These are phyloP conservation scores for Carassius auratus DNA, from an alignment of 2,113 vertebrate genomes.

Conservation along the genomic window DNA sequence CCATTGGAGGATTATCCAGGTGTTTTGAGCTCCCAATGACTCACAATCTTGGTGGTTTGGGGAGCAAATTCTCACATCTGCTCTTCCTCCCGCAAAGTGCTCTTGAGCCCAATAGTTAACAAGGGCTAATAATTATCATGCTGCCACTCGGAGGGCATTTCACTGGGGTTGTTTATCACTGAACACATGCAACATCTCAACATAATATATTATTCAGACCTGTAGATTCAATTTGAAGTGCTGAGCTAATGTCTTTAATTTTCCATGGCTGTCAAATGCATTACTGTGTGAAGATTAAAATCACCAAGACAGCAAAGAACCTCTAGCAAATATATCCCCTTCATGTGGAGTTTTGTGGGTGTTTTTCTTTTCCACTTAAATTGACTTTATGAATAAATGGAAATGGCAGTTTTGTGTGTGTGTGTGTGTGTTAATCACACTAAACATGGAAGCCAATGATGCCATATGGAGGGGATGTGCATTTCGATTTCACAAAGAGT, in stretches of 20 bases:
- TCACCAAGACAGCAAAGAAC: slow-evolving; percentile 48
- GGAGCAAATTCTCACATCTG: slow-evolving; percentile 46
- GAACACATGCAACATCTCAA: slow-evolving; percentile 56
- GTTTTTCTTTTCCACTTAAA: slow-evolving; percentile 28
- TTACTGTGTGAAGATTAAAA: slow-evolving; percentile 57
- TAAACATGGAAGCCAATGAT: slow-evolving; percentile 33
- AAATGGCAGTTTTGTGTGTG: slow-evolving; percentile 24
- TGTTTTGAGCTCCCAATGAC: not conserved
- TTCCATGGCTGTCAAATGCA: slow-evolving; percentile 60
- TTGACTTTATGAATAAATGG: slow-evolving; percentile 44
- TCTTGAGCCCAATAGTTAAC: slow-evolving; percentile 46
- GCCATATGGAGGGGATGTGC: slow-evolving; percentile 33
- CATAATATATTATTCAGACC: slow-evolving; percentile 50
- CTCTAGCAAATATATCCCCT: slow-evolving; percentile 37
- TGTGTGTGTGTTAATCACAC: slow-evolving; percentile 13
- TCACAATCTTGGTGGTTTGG: slow-evolving; percentile 35
- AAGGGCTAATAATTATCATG: slow-evolving; percentile 50
- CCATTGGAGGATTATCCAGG: slow-evolving; percentile 41
- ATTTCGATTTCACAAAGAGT: slow-evolving; percentile 23
- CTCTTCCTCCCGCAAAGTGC: slow-evolving; percentile 15
- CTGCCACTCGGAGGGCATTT: slow-evolving; percentile 51
- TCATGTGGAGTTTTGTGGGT: slow-evolving; percentile 34
- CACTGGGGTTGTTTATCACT: slow-evolving; percentile 60
- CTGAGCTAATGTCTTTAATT: slow-evolving; percentile 61
- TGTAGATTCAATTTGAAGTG: slow-evolving; percentile 52